Evolutionary conservation across 2,888 invertebrate species (phyloP).

Genomic region (Agrotis puta): DNA sequence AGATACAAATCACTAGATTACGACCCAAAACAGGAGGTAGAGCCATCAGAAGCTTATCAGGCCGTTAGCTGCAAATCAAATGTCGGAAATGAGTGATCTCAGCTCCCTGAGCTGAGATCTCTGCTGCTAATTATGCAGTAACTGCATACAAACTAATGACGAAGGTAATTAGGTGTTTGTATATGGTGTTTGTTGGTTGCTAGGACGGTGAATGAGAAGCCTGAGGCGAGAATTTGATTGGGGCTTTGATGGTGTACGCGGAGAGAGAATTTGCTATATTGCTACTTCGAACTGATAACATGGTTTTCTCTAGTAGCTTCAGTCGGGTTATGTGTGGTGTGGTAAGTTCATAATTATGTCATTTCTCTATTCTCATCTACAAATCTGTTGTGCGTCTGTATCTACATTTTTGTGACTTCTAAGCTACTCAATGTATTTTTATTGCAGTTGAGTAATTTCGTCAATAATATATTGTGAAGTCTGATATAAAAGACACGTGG

Average conservation of each 20-base stretch:
- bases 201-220: slow-evolving; percentile 8
- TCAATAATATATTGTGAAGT: too few relatives aligned
- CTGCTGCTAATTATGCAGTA: slow-evolving; percentile 47
- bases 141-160: slow-evolving; percentile 41
- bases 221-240: slow-evolving; percentile 2
- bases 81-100: slow-evolving; percentile 57
- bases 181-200: neutral
- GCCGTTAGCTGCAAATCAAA: slow-evolving; percentile 46
- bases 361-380: too few relatives aligned
- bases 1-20: slow-evolving; percentile 20
- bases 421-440: too few relatives aligned
- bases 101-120: slow-evolving; percentile 24
- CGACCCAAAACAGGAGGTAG: slow-evolving; percentile 12
- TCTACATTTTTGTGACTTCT: too few relatives aligned
- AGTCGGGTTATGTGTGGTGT: too few relatives aligned
- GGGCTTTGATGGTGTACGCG: neutral
- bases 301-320: too few relatives aligned
- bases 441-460: too few relatives aligned
- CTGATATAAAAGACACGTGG: too few relatives aligned
- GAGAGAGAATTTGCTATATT: neutral
- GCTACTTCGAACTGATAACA: neutral
- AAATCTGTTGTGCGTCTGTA: too few relatives aligned
- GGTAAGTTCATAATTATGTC: too few relatives aligned
- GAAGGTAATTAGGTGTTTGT: slow-evolving; percentile 37
- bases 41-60: slow-evolving; percentile 49